Evolutionary conservation across 2,113 vertebrate genomes (phyloP), one percentile per base, ranked within the genome.

Genomic region (Oreochromis niloticus): DNA sequence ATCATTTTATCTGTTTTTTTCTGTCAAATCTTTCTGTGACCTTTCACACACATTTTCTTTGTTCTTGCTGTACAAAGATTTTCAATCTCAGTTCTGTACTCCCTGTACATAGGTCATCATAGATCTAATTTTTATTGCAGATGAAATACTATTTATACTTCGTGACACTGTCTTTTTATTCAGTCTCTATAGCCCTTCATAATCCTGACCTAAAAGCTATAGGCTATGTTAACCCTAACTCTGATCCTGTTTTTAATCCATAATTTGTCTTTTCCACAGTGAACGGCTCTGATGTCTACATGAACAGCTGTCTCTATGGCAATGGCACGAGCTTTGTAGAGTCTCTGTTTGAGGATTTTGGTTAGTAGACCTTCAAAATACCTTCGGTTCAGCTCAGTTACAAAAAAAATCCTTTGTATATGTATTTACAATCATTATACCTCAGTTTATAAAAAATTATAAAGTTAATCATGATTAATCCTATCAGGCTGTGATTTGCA

Each of bases 321-420:
- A 98, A 98, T 3, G 98, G 99, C 88, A 99, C 99, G 55, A 99
- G 99, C 94, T 99, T 99, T 3, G 98, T 99, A 84, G 99, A 99
- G 93, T 99, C 99, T 14, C 96, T 99, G 80, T 99, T 99, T 84
- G 98, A 99, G 85, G 97, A 97, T 90, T 99, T 99, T 59, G 99
- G 98, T 99, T 96, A 2, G 97, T 87, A 30, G 5, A 59, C 12
- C 43, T 41, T 80, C 6, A 43, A 43, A 75, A 39, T 39, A 16
- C 19, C 55, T 19, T 80, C 4, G 3, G 46, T 68, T 46, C 56
- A 41, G 32, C 34, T 24, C n/a, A 41, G 2, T 39, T 50, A 16
- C 1, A 41, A 12, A 12, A 6, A 52, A 12, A 1, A 34, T 19
- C 1, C n/a, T 13, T 30, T 9, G 7, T 32, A 6, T 50, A 30